Conservation (phyloP, 2,888 invertebrate genomes). For the Oxystoma pomonae region DNA sequence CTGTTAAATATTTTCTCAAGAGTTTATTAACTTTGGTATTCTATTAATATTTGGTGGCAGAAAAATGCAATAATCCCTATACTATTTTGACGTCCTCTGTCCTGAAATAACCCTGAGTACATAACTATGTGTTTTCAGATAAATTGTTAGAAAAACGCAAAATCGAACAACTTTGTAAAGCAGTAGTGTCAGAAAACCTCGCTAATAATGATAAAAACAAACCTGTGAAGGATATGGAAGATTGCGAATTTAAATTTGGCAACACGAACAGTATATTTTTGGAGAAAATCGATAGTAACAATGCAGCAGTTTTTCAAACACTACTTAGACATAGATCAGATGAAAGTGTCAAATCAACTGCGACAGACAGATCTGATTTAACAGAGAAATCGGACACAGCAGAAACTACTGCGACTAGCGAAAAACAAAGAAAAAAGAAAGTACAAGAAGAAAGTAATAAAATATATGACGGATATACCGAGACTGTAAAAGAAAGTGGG, state of each 20-base stretch:
- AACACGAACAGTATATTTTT: constrained; percentile 37
- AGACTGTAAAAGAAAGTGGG: neutral
- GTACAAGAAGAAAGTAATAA: constrained; percentile 7
- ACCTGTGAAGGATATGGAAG: constrained; percentile 17
- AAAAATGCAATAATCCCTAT: too few relatives aligned
- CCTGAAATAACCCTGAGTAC: too few relatives aligned
- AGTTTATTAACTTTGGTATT: too few relatives aligned
- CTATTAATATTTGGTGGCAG: too few relatives aligned
- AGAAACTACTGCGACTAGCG: neutral
- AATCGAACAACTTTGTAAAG: neutral
- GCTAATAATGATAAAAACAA: constrained; percentile 8
- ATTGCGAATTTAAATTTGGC: constrained; percentile 14
- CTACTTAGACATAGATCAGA: constrained; percentile 31
- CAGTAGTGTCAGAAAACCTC: constrained; percentile 10
- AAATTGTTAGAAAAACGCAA: constrained; percentile 11
- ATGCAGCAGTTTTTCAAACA: constrained; percentile 64
- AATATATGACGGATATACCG: neutral
- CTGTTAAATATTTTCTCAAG: too few relatives aligned
- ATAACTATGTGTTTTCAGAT: neutral
- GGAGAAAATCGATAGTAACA: constrained; percentile 56
- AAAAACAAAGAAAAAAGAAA: constrained; percentile 35
- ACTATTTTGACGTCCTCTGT: too few relatives aligned
- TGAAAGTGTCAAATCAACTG: neutral
- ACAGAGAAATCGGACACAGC: neutral
- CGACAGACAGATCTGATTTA: neutral